Base-by-base conservation (phyloP, 2,113 vertebrate species). In the Nicator chloris region DNA sequence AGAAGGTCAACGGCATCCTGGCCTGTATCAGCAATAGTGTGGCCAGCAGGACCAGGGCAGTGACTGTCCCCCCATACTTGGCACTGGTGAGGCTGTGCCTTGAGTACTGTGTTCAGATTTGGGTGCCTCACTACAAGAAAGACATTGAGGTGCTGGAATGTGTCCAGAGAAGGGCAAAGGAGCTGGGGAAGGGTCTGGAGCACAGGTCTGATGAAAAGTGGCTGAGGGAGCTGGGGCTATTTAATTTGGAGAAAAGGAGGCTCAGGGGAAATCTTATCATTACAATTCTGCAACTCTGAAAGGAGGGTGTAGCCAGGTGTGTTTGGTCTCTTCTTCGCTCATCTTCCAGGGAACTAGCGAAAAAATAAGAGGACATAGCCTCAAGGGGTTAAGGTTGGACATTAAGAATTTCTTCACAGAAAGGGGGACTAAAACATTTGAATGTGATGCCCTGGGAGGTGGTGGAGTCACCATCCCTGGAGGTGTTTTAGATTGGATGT, bases 61-160 rank as follows among this genome's bases (percentile, higher is more conserved):
- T 6, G 33, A 28, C 2, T 11, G 5, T 56, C 9, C 9, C 49
- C 7, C 30, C n/a, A 13, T 17, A 30, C 24, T 63, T 2, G 7
- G 30, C 40, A 49, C 20, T 49, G 35, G 30, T 63, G 30, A 88
- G 40, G 28, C 28, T 4, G 2, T 13, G 24, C n/a, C 24, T 47
- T 0, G 1, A 61, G 15, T 39, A 6, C 40, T 30, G 3, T 11
- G 8, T 26, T 3, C 24, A 54, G 20, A 31, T 40, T 13, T 47
- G 24, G n/a, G 30, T 7, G 30, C 4, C 35, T 56, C 30, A 40
- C 7, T 40, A 12, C 20, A 21, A 6, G 30, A 14, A 63, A 26
- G 13, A 70, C 13, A 16, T 6, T 61, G 65, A 87, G 14, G 30
- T 12, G 30, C 42, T 42, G 21, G 35, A 35, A 13, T 2, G 1